These are phyloP conservation scores for Paratrypauchen microcephalus DNA, from an alignment of 2,797 vertebrate genomes.

Conservation along the genomic window DNA sequence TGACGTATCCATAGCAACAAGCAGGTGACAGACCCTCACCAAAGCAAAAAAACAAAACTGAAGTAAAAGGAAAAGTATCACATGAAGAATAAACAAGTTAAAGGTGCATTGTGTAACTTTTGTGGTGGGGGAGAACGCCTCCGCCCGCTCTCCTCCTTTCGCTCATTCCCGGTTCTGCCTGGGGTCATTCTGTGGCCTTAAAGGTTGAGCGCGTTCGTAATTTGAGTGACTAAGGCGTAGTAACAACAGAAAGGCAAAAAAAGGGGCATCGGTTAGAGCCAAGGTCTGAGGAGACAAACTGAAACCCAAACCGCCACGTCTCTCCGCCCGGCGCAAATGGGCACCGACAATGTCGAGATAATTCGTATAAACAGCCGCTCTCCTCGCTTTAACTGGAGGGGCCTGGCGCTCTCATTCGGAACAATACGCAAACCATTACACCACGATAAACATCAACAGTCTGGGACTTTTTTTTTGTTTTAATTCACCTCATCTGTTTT, in stretches of 20 bases:
- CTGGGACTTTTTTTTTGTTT: constrained; percentile 11
- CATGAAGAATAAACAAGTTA: no score
- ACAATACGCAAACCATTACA: constrained; percentile 65
- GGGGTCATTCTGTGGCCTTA: constrained; percentile 81
- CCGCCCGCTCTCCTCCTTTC: constrained; percentile 49
- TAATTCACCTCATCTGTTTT: constrained; percentile 22
- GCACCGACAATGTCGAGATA: constrained; percentile 81
- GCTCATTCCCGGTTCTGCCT: constrained; percentile 69
- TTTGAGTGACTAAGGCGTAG: constrained; percentile 80
- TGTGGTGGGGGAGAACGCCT: constrained; percentile 20
- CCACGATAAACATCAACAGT: constrained; percentile 65
- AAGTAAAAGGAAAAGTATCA: no score
- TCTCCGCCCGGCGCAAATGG: constrained; percentile 69
- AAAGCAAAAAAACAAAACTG: no score
- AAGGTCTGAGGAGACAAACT: constrained; percentile 70
- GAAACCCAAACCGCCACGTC: constrained; percentile 72
- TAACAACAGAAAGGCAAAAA: constrained; percentile 69
- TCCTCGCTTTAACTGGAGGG: constrained; percentile 69
- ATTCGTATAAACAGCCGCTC: constrained; percentile 79
- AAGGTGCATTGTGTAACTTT: no score
- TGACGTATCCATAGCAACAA: no score
- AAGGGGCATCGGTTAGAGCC: constrained; percentile 68
- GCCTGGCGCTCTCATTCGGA: constrained; percentile 56
- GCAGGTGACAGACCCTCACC: no score
- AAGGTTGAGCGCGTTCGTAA: constrained; percentile 82